Conservation (phyloP, 2,797 vertebrate species). For the Lutjanus argentimaculatus region DNA sequence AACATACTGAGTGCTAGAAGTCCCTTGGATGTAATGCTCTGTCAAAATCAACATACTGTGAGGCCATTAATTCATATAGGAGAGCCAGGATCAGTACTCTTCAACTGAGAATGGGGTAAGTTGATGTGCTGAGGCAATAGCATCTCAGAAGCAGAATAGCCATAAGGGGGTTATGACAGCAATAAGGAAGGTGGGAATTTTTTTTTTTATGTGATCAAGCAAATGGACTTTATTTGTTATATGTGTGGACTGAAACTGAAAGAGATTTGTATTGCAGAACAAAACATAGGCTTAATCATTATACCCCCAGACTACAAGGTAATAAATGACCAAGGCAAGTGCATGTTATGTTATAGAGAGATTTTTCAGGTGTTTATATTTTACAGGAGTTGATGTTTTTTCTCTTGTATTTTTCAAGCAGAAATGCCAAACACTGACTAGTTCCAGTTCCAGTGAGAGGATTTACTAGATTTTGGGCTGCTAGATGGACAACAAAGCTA, state of each 20-base stretch:
- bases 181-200: not conserved
- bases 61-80: slow-evolving; percentile 8
- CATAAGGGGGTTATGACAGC: not conserved
- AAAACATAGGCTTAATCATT: too few species aligned
- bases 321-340: too few species aligned
- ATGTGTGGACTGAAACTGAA: too few species aligned
- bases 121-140: slow-evolving; percentile 27
- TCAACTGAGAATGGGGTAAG: slow-evolving; percentile 7
- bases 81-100: slow-evolving; percentile 27
- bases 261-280: too few species aligned
- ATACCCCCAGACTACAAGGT: too few species aligned
- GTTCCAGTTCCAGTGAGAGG: not conserved
- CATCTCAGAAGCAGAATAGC: slow-evolving; percentile 29
- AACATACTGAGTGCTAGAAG: not conserved
- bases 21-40: not conserved
- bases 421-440: not conserved
- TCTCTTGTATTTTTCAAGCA: too few species aligned
- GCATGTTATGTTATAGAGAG: too few species aligned
- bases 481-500: not conserved
- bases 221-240: too few species aligned
- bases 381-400: too few species aligned
- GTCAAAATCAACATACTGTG: slow-evolving; percentile 5
- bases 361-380: too few species aligned
- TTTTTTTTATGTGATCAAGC: too few species aligned
- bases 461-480: not conserved